These are phyloP conservation scores for Drosophila sucinea DNA, from an alignment of 1,140 invertebrate species.

Conservation along the genomic window DNA sequence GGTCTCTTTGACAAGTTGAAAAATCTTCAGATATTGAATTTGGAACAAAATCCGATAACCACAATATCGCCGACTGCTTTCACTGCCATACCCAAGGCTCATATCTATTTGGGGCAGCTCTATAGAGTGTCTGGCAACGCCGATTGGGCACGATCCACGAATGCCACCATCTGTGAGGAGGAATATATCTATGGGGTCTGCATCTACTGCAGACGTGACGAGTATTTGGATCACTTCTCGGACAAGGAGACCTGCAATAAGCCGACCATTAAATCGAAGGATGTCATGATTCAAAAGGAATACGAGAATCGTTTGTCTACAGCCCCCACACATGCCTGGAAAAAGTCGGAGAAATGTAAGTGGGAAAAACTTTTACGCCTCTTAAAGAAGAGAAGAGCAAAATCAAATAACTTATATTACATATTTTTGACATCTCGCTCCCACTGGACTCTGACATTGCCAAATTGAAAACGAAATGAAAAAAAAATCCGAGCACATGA, in stretches of 20 bases:
- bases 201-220: slow-evolving; percentile 64
- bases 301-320: slow-evolving; percentile 45
- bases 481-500: slow-evolving; percentile 40
- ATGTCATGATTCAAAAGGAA: slow-evolving; percentile 48
- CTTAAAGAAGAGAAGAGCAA: background rate
- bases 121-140: slow-evolving; percentile 28
- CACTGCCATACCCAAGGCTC: slow-evolving; percentile 44
- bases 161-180: slow-evolving; percentile 70
- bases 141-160: slow-evolving; percentile 57
- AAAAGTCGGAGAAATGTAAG: slow-evolving; percentile 41
- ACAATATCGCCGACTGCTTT: slow-evolving; percentile 67
- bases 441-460: slow-evolving; percentile 15
- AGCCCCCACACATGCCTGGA: slow-evolving; percentile 19
- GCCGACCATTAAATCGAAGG: slow-evolving; percentile 50
- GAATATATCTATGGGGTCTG: slow-evolving; percentile 65
- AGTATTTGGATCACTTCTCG: slow-evolving; percentile 66
- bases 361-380: slow-evolving; percentile 8
- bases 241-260: slow-evolving; percentile 68
- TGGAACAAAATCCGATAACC: slow-evolving; percentile 71
- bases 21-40: slow-evolving; percentile 62
- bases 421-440: slow-evolving; percentile 45
- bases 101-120: slow-evolving; percentile 63
- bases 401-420: slow-evolving; percentile 58
- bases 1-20: slow-evolving; percentile 62
- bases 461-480: slow-evolving; percentile 69